Evolutionary conservation across 2,113 vertebrate genomes (phyloP).

Genomic region (Pycnonotus jocosus): DNA sequence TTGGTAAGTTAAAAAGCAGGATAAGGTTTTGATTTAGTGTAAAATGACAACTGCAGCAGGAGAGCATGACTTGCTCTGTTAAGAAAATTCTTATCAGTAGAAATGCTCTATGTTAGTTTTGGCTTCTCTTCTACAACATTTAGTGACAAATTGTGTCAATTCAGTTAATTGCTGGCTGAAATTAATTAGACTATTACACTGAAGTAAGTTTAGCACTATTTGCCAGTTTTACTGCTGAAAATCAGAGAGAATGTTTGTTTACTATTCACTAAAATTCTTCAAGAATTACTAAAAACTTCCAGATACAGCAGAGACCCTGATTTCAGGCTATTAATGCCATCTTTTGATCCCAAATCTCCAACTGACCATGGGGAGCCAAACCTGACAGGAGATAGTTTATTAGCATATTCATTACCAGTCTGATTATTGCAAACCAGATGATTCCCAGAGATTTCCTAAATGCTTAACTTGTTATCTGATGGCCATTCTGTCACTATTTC

Average conservation of each 20-base stretch:
- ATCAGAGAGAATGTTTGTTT: not conserved
- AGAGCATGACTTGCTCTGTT: not conserved
- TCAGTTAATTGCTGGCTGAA: not conserved
- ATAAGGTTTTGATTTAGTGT: not conserved
- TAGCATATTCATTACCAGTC: not conserved
- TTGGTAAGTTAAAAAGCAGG: slow-evolving; percentile 66
- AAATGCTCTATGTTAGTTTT: not conserved
- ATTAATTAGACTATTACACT: not conserved
- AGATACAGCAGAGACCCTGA: not conserved
- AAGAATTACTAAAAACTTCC: not conserved
- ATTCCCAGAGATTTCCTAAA: not conserved
- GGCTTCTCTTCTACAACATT: not conserved
- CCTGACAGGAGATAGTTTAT: not conserved
- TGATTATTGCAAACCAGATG: not conserved
- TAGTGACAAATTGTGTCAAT: not conserved
- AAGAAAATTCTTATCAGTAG: not conserved
- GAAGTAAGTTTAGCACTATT: not conserved
- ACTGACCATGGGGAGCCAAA: not conserved
- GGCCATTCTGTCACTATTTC: not conserved
- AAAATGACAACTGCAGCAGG: not conserved
- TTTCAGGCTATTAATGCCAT: not conserved
- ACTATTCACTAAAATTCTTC: not conserved
- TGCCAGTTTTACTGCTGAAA: not conserved
- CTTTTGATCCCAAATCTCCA: not conserved
- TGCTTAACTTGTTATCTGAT: not conserved